These are phyloP conservation scores for Ormyrus pomaceus DNA, from an alignment of 2,888 invertebrate genomes.

Conservation along the genomic window DNA sequence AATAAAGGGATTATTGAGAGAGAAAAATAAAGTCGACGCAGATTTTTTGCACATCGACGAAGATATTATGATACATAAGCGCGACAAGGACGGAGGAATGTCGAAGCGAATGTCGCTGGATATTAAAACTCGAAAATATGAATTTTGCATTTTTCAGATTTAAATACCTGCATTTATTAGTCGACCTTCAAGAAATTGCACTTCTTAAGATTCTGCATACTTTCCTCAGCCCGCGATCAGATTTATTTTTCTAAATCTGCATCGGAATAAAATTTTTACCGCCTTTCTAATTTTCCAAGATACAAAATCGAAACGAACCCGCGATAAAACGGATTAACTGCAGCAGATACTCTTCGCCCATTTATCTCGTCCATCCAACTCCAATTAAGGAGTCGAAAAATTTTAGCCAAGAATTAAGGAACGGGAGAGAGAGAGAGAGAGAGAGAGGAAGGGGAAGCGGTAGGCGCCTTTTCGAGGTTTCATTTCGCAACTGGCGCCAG, in stretches of 20 bases:
- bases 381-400: too few species aligned
- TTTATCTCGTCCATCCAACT: too few species aligned
- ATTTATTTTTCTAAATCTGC: background rate
- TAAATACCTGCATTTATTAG: background rate
- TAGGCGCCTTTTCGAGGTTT: slow-evolving; percentile 62
- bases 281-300: background rate
- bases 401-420: background rate
- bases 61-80: slow-evolving; percentile 44
- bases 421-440: background rate
- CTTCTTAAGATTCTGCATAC: background rate
- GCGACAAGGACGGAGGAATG: slow-evolving; percentile 19
- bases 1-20: slow-evolving; percentile 55
- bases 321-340: background rate
- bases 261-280: background rate
- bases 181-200: background rate
- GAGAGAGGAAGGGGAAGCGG: background rate
- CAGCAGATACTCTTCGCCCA: background rate
- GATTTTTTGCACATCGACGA: slow-evolving; percentile 34
- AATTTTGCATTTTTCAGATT: slow-evolving; percentile 21
- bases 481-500: slow-evolving; percentile 60
- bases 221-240: too few species aligned
- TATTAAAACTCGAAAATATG: slow-evolving; percentile 43
- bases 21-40: slow-evolving; percentile 42
- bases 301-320: too few species aligned
- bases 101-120: slow-evolving; percentile 20